A percentile compares a stretch with the other conserved stretches of the same genome.
Evolutionary conservation across 1,140 invertebrate genomes (phyloP).

Genomic region (Nilaparvata lugens): DNA sequence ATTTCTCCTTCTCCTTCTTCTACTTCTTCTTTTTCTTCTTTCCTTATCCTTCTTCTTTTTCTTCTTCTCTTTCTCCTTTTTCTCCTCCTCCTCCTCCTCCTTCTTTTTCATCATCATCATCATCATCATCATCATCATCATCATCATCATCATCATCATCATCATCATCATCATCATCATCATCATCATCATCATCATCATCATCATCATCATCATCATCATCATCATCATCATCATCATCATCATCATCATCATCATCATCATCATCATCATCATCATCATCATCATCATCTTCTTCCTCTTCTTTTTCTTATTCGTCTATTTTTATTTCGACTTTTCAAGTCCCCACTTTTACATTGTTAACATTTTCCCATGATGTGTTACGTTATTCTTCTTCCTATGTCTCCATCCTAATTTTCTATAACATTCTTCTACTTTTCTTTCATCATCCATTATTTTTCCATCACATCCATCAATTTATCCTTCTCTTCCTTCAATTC

Average conservation of each 20-base stretch:
- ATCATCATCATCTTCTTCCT: too few relatives aligned
- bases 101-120: neutral
- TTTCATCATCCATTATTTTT: too few relatives aligned
- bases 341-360: too few relatives aligned
- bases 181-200: neutral
- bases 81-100: neutral
- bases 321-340: too few relatives aligned
- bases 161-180: neutral
- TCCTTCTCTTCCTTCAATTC: too few relatives aligned
- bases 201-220: neutral
- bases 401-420: too few relatives aligned
- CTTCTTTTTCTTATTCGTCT: too few relatives aligned
- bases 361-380: too few relatives aligned
- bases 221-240: neutral
- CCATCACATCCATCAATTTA: too few relatives aligned
- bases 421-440: too few relatives aligned
- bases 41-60: neutral
- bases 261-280: too few relatives aligned
- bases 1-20: neutral
- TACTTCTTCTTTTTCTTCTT: neutral
- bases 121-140: neutral
- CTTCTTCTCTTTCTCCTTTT: neutral
- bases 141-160: neutral
- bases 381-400: too few relatives aligned
- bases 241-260: neutral